A percentile compares a stretch with the other conserved stretches of the same genome.
These are phyloP conservation scores for Poecilia velifera DNA, from an alignment of 2,797 vertebrate genomes.

Conservation along the genomic window DNA sequence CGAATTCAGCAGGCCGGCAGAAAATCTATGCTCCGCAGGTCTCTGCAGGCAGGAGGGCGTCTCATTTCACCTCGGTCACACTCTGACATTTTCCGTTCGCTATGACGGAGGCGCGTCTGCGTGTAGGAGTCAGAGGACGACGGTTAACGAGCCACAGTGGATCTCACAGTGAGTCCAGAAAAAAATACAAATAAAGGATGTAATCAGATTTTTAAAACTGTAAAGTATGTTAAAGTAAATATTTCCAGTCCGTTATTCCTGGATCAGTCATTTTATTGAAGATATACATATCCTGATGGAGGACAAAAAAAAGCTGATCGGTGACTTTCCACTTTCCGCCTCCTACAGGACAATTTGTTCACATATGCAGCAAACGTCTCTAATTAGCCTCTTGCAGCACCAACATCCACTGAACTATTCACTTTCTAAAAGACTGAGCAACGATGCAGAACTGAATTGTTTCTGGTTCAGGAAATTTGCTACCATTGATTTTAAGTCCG, in stretches of 20 bases:
- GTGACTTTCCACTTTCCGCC: background rate
- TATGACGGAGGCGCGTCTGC: slow-evolving; percentile 18
- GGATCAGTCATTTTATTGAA: background rate
- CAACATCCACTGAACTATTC: background rate
- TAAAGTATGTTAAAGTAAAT: background rate
- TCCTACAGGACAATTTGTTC: background rate
- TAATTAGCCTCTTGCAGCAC: background rate
- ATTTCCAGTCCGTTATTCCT: background rate
- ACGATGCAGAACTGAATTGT: background rate
- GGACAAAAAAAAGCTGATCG: background rate
- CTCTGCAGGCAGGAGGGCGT: slow-evolving; percentile 18
- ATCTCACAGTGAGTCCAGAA: background rate
- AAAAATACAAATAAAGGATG: background rate
- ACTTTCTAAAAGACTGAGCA: background rate
- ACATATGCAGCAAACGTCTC: background rate
- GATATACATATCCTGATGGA: background rate
- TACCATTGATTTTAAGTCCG: background rate
- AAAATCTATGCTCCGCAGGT: slow-evolving; percentile 59
- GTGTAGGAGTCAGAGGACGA: slow-evolving; percentile 42
- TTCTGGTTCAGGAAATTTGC: background rate
- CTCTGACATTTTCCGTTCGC: slow-evolving; percentile 59
- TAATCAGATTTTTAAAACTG: background rate
- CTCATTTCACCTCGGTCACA: slow-evolving; percentile 38
- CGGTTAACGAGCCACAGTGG: slow-evolving; percentile 20
- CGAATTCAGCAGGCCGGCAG: slow-evolving; percentile 47